Percentiles rank a stretch among this genome's conserved stretches.
Conservation (phyloP, 2,888 invertebrate species). For the Geotrupes spiniger region DNA sequence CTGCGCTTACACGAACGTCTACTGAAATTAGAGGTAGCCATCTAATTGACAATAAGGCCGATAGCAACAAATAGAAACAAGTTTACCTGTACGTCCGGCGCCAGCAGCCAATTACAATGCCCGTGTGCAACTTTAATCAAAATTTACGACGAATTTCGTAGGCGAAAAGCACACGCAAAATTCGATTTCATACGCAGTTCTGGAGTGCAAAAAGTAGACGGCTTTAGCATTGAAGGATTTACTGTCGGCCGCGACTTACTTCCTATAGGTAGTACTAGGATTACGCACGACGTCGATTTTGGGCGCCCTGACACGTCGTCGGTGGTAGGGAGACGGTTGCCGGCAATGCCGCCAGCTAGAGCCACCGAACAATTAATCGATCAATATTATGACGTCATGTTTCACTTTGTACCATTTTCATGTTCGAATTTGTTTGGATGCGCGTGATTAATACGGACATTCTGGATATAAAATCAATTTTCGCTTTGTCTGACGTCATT, state of each 20-base stretch:
- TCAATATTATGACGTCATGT: too few species aligned
- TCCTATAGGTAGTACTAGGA: conserved; percentile 13
- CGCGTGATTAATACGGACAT: too few species aligned
- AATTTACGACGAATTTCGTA: neutral
- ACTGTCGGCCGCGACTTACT: conserved; percentile 16
- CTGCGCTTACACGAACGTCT: neutral
- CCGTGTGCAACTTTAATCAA: conserved; percentile 7
- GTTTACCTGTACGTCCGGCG: conserved; percentile 1
- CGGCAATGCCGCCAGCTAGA: conserved; percentile 22
- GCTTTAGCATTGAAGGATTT: conserved; percentile 14
- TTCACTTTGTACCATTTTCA: too few species aligned
- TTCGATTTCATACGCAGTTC: neutral
- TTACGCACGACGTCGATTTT: conserved; percentile 32
- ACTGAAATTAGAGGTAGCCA: neutral
- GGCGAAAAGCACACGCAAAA: neutral
- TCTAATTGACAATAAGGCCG: neutral
- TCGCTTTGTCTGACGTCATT: too few species aligned
- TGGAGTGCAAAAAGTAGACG: neutral
- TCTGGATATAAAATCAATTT: too few species aligned
- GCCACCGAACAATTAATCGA: conserved; percentile 22
- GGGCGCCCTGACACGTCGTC: conserved; percentile 30
- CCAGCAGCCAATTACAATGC: conserved; percentile 11
- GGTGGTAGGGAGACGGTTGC: conserved; percentile 16
- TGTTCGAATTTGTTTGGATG: too few species aligned
- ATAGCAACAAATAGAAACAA: neutral